A percentile compares a stretch with the other conserved stretches of the same genome.
phyloP scores from a whole-genome alignment of 2,797 vertebrate species.

The Alca torda region DNA sequence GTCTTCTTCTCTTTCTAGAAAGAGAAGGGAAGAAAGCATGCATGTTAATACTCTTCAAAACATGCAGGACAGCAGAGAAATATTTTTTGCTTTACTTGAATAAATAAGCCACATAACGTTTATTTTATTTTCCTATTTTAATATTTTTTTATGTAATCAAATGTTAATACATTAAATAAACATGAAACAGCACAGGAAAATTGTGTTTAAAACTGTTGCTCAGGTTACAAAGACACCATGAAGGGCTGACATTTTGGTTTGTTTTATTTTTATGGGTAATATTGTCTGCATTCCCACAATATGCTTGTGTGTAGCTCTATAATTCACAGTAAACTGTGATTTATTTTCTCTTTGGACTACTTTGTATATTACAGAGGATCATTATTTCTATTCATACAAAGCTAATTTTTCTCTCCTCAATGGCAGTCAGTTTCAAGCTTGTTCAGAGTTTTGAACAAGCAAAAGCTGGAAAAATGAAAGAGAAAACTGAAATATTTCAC shows the following conservation, averaged over 20 bases:
- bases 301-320: background rate
- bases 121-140: conserved; percentile 33
- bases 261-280: background rate
- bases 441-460: background rate
- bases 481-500: conserved; percentile 18
- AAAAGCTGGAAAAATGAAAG: background rate
- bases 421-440: background rate
- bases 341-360: background rate
- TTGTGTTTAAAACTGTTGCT: conserved; percentile 6
- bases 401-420: background rate
- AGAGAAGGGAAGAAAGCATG: background rate
- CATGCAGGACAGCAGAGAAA: background rate
- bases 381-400: background rate
- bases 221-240: background rate
- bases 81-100: conserved; percentile 1
- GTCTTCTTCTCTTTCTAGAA: conserved; percentile 35
- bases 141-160: background rate
- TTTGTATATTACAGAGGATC: background rate
- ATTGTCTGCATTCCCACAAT: background rate
- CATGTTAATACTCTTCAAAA: background rate
- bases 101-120: conserved; percentile 7
- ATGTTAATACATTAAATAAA: background rate
- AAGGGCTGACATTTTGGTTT: background rate
- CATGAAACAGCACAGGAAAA: background rate
- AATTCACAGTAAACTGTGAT: background rate